Conservation (phyloP, 2,888 invertebrate genomes). For the Macaria liturata region DNA sequence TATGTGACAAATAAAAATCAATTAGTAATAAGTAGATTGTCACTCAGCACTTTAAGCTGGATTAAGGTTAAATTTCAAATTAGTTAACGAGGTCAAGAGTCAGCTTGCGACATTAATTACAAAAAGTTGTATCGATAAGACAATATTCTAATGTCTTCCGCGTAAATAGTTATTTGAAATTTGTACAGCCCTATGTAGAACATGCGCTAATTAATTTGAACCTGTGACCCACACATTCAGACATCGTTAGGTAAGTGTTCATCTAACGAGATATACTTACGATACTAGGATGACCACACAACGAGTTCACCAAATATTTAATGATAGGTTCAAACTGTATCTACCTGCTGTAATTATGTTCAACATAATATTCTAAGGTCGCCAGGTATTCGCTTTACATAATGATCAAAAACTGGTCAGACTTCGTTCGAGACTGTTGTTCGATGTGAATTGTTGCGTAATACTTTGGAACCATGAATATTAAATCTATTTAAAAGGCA, state of each 20-base stretch:
- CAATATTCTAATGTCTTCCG: not conserved
- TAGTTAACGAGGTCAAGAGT: constrained; percentile 14
- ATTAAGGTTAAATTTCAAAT: constrained; percentile 14
- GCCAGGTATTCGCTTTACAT: constrained; percentile 36
- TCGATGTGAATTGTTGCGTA: constrained; percentile 49
- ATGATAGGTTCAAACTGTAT: constrained; percentile 5
- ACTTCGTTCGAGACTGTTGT: constrained; percentile 43
- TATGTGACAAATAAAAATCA: too few relatives aligned
- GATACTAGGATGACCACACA: constrained; percentile 35
- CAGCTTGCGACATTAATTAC: constrained; percentile 5
- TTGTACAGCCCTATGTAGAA: constrained; percentile 31
- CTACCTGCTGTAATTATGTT: constrained; percentile 2
- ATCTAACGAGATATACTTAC: constrained; percentile 17
- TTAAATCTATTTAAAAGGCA: constrained; percentile 62
- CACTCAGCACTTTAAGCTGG: constrained; percentile 4
- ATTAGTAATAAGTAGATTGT: too few relatives aligned
- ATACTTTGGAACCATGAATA: constrained; percentile 55
- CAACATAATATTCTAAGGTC: constrained; percentile 37
- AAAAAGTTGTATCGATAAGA: not conserved
- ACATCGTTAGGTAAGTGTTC: constrained; percentile 40
- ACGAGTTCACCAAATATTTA: constrained; percentile 1
- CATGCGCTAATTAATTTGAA: constrained; percentile 45
- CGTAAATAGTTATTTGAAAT: not conserved
- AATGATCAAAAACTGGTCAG: constrained; percentile 41
- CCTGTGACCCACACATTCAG: constrained; percentile 45